These are phyloP conservation scores for Montipora cactus DNA, from an alignment of 64 coral and sea anemone genomes.

Conservation along the genomic window DNA sequence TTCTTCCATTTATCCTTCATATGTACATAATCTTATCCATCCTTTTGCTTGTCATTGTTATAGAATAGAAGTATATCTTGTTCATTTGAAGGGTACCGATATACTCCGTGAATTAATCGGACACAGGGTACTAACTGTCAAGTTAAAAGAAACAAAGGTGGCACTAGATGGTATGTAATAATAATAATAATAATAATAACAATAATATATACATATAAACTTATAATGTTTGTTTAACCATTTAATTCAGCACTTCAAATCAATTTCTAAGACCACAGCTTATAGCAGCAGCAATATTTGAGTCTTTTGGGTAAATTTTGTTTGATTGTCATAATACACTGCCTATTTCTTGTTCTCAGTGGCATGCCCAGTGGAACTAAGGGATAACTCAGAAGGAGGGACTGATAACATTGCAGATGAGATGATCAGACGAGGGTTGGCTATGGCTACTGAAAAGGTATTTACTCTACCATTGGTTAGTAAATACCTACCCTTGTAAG, in stretches of 20 bases:
- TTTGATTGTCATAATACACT: not conserved
- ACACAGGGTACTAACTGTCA: not conserved
- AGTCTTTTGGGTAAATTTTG: no score
- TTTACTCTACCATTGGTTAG: not conserved
- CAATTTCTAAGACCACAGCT: no score
- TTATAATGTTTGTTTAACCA: no score
- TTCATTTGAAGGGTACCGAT: not conserved
- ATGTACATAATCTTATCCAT: no score
- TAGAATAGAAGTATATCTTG: not conserved
- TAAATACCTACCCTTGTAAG: no score
- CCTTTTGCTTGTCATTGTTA: no score
- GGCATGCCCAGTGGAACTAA: constrained; percentile 11
- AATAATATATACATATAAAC: no score
- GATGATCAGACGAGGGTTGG: constrained; percentile 9
- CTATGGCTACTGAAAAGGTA: constrained; percentile 11
- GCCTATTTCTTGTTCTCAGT: not conserved
- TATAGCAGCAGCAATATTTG: no score
- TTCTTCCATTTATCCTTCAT: no score
- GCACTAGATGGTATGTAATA: constrained; percentile 11
- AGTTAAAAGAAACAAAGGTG: constrained; percentile 6
- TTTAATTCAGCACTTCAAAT: no score
- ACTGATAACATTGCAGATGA: constrained; percentile 23
- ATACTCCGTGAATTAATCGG: not conserved
- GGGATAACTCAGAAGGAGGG: constrained; percentile 14
- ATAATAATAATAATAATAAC: no score